Percentiles rank a stretch among this genome's conserved stretches.
These are phyloP conservation scores for Malurus leucopterus DNA, from an alignment of 2,797 vertebrate species.

Conservation along the genomic window DNA sequence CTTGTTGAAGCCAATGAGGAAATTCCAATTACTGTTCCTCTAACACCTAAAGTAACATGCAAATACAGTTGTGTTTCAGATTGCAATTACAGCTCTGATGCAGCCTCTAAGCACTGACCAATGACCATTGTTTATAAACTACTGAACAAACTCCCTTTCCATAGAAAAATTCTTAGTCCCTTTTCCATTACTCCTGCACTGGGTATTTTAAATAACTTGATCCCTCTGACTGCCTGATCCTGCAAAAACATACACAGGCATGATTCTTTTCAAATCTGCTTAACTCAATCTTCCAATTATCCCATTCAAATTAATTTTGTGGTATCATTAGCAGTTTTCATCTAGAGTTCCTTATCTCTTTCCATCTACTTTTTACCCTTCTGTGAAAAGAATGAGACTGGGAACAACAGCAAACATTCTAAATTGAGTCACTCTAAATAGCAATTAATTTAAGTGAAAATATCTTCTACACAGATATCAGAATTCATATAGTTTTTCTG, in stretches of 20 bases:
- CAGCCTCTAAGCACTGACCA: neutral
- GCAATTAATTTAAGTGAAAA: neutral
- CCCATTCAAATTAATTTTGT: neutral
- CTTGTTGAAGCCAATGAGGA: fast-evolving
- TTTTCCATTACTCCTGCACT: neutral
- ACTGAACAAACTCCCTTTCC: neutral
- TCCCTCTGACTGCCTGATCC: neutral
- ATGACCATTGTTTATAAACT: fast-evolving
- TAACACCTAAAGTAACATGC: neutral
- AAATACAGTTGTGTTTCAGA: neutral
- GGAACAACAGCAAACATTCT: neutral
- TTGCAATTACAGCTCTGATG: neutral
- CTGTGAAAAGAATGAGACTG: neutral
- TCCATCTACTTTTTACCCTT: neutral
- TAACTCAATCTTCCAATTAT: neutral
- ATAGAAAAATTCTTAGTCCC: neutral
- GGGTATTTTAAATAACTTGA: neutral
- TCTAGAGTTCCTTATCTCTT: neutral
- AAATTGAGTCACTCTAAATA: neutral
- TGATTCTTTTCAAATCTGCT: neutral
- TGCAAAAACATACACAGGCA: neutral
- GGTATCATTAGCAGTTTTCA: neutral
- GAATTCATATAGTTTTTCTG: neutral
- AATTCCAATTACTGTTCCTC: neutral
- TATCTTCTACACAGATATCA: neutral